Evolutionary conservation across 2,113 vertebrate genomes (phyloP).

Genomic region (Bolborhynchus lineola): DNA sequence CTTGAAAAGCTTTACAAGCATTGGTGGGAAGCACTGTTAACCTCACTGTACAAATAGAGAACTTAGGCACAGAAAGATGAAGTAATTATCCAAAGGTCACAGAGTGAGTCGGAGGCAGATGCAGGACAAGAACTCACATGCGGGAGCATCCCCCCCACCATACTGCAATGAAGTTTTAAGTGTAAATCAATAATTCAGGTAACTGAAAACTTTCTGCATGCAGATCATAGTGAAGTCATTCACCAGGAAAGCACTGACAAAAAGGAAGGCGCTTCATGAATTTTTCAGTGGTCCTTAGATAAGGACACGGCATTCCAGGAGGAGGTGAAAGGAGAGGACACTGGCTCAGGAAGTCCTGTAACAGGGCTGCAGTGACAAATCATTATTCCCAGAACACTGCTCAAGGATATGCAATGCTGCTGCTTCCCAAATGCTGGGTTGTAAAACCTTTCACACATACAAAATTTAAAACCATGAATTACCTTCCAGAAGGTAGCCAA

Average conservation of each 20-base stretch:
- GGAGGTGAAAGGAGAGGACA: neutral
- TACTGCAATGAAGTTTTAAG: neutral
- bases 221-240: neutral
- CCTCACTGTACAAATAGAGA: neutral
- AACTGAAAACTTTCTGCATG: neutral
- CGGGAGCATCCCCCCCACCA: neutral
- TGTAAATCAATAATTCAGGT: constrained; percentile 9
- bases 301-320: neutral
- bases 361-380: constrained; percentile 30
- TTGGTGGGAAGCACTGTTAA: neutral
- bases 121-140: neutral
- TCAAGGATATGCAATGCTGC: constrained; percentile 52
- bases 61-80: neutral
- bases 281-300: neutral
- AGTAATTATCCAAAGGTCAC: constrained; percentile 24
- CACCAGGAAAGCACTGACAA: neutral
- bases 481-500: constrained; percentile 35
- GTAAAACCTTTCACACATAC: constrained; percentile 57
- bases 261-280: neutral
- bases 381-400: constrained; percentile 35
- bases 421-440: constrained; percentile 60
- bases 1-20: neutral
- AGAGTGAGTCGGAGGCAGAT: neutral
- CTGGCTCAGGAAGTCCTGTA: neutral
- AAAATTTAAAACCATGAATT: constrained; percentile 63